A percentile compares a stretch with the other conserved stretches of the same genome.
Conservation (phyloP, 2,113 vertebrate species). For the Mastomys coucha region DNA sequence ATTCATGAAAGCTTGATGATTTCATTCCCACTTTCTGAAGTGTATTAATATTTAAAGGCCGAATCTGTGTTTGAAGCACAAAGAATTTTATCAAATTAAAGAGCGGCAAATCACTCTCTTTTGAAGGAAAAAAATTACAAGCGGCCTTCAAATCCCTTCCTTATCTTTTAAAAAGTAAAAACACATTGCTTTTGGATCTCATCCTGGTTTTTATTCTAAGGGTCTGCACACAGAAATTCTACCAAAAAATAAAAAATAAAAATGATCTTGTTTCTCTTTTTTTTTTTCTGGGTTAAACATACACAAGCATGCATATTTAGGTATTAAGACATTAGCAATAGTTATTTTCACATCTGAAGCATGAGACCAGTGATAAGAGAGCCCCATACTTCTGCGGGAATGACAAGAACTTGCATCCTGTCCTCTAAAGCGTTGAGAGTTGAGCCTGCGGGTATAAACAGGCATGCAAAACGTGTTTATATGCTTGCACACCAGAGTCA, state of each 20-base stretch:
- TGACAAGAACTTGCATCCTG: background rate
- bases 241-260: slow-evolving; percentile 36
- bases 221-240: slow-evolving; percentile 60
- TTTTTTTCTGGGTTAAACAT: slow-evolving; percentile 19
- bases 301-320: background rate
- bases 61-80: slow-evolving; percentile 66
- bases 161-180: slow-evolving; percentile 69
- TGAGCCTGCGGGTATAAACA: background rate
- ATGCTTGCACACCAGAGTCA: background rate
- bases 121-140: slow-evolving; percentile 75
- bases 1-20: slow-evolving; percentile 75
- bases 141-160: slow-evolving; percentile 60
- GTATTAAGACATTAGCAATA: background rate
- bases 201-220: slow-evolving; percentile 31
- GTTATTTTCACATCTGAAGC: background rate
- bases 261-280: background rate
- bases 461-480: background rate
- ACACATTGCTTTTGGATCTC: slow-evolving; percentile 42
- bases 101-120: slow-evolving; percentile 67
- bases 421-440: background rate
- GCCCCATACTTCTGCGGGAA: too few species aligned
- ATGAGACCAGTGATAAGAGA: background rate
- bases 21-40: slow-evolving; percentile 64
- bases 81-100: slow-evolving; percentile 78
- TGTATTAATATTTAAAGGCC: slow-evolving; percentile 78